Conservation (phyloP, 2,888 invertebrate genomes). For the Sminthurides aquaticus region DNA sequence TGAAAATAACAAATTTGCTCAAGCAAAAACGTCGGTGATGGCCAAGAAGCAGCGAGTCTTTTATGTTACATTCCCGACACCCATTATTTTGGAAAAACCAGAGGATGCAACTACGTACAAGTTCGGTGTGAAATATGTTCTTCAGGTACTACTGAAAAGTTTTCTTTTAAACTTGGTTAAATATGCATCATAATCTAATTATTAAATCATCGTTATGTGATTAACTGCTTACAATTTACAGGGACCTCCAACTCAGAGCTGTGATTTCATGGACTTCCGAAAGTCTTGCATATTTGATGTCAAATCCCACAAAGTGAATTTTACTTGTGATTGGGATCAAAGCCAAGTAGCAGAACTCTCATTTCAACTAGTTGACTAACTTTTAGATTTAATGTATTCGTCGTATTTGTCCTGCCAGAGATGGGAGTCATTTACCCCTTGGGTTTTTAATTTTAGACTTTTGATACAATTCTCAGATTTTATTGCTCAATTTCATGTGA, state of each 20-base stretch:
- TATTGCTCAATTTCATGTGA: too few species aligned
- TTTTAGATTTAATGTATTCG: too few species aligned
- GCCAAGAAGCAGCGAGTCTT: neutral
- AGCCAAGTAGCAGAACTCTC: neutral
- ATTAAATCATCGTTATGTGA: too few species aligned
- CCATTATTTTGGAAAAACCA: neutral
- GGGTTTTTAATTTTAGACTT: too few species aligned
- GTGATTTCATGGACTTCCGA: neutral
- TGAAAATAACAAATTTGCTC: neutral
- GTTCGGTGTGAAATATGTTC: neutral
- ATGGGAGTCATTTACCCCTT: too few species aligned
- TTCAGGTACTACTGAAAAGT: neutral
- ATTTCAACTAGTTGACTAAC: neutral
- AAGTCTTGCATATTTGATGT: neutral
- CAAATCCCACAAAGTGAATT: neutral
- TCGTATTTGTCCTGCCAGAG: too few species aligned
- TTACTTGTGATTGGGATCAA: neutral
- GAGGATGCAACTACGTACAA: neutral
- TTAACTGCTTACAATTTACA: neutral
- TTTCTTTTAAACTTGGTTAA: too few species aligned
- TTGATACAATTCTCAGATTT: too few species aligned
- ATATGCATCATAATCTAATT: too few species aligned
- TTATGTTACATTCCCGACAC: neutral
- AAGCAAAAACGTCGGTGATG: neutral
- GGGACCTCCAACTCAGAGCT: neutral